Base-by-base conservation (phyloP, 2,888 invertebrate genomes). In the Trissonchulus latispiculum region DNA sequence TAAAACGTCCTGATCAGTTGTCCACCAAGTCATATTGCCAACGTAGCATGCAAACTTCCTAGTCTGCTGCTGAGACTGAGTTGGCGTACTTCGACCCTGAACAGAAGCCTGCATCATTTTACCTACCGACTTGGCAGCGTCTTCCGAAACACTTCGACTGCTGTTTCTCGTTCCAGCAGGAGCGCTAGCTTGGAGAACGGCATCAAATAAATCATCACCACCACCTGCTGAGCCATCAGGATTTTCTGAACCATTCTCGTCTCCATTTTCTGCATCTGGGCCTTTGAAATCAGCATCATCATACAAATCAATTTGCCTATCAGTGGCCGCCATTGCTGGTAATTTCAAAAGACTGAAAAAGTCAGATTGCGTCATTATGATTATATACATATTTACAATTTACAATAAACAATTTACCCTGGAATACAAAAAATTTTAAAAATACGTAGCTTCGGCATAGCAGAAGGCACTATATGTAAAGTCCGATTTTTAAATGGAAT, bases 11-110 rank as follows among this genome's bases (percentile, higher is more conserved):
- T 75, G 77, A 72, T 82, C 82, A 1, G 81, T 82, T 0, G 81
- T 80, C 78, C 81, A 82, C 96, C 99, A 99, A 80, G 96, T 95
- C 78, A 99, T 89, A 86, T 99, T 99, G 81, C 97, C 97, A 82
- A 99, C 90, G 86, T 99, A 99, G 67, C 95, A 88, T 84, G 95
- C 93, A 84, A 81, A 83, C 74, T 83, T 78, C 73, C 81, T 80
- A 2, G 83, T 83, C 36, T 79, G 78, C 71, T 80, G 81, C n/a
- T 36, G 35, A 28, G 72, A 35, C 72, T 48, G 37, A 36, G 2
- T 8, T n/a, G n/a, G 3, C 23, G 32, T 33, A 35, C 2, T 2
- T 1, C 18, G 31, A 8, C 48, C 48, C 8, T 48, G 48, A 23
- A 48, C 48, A 8, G 48, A 8, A 8, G 8, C 48, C 8, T 48